Base-by-base conservation (phyloP, 2,888 invertebrate genomes). In the Ptilodon capucinus region DNA sequence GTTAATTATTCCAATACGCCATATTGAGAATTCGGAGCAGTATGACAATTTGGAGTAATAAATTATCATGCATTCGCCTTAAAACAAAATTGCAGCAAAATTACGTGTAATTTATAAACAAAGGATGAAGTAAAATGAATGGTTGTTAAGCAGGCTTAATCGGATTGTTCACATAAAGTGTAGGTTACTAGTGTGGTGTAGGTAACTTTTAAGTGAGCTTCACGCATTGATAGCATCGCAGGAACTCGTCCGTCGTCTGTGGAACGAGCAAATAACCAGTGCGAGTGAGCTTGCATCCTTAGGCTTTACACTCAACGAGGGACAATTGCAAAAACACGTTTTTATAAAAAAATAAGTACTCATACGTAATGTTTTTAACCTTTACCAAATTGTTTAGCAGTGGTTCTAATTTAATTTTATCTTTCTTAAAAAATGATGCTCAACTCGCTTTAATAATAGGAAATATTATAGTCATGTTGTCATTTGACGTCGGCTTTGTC, bases 81-180 rank as follows among this genome's bases (percentile, higher is more conserved):
- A 11, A 42, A 39, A 46, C 51, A 60, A 42, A 56, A 53, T 46
- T 64, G 48, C 50, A 49, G 47, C 49, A 53, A 60, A 60, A 48
- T 64, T 46, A 61, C 42, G 42, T 46, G 49, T 51, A 64, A 57
- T 54, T 62, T 42, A 47, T 64, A 50, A 23, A 28, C 50, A 46
- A 48, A 30, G 28, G 13, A 46, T 50, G 50, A 42, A 61, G 51
- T 49, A 51, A 55, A 60, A 61, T 52, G 60, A 48, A 60, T 52
- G 48, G 51, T 56, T 46, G 50, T 41, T 56, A 48, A 53, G 51
- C 56, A 44, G 42, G 56, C 48, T 55, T 64, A 64, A 72, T 73
- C 71, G 55, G 64, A 71, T 71, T 68, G 73, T 61, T 68, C 61
- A 63, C 63, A 57, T 61, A 60, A 64, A 61, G 64, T 64, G 59